phyloP scores from a whole-genome alignment of 2,113 vertebrate genomes.

The Columba livia region DNA sequence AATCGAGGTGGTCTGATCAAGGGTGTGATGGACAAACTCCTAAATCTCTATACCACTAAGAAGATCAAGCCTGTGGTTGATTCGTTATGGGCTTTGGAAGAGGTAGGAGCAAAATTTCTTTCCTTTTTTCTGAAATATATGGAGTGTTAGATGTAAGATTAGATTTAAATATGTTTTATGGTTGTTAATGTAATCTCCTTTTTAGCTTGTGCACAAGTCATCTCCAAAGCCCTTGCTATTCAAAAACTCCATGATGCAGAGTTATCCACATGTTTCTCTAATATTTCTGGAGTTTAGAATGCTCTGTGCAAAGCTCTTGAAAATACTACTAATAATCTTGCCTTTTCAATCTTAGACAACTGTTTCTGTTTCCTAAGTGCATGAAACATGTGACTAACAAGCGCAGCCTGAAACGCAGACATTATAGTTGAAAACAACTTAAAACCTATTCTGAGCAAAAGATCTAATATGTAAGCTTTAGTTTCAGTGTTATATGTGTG shows the following conservation, averaged over 20 bases:
- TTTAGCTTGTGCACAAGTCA: not conserved
- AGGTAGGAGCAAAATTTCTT: constrained; percentile 79
- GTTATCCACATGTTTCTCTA: not conserved
- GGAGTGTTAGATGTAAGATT: not conserved
- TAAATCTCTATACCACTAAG: constrained; percentile 86
- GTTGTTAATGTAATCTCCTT: not conserved
- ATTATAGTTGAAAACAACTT: not conserved
- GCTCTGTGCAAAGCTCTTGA: not conserved
- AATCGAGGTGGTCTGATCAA: constrained; percentile 83
- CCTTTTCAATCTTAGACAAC: not conserved
- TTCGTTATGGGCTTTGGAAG: constrained; percentile 97
- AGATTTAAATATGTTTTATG: not conserved
- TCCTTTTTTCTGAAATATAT: not conserved
- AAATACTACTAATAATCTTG: not conserved
- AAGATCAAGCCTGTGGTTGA: constrained; percentile 96
- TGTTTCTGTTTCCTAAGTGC: not conserved
- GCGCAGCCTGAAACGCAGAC: not conserved
- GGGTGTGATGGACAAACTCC: constrained; percentile 87
- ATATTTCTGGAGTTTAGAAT: not conserved
- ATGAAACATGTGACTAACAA: not conserved
- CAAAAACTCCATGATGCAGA: not conserved
- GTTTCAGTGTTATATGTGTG: not conserved
- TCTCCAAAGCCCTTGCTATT: not conserved
- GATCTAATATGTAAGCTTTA: not conserved
- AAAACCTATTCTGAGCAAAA: not conserved